These are phyloP conservation scores for Pseudorhiza aurosa DNA, from an alignment of 30 jellyfish, hydroid and myxozoan species.

Conservation along the genomic window DNA sequence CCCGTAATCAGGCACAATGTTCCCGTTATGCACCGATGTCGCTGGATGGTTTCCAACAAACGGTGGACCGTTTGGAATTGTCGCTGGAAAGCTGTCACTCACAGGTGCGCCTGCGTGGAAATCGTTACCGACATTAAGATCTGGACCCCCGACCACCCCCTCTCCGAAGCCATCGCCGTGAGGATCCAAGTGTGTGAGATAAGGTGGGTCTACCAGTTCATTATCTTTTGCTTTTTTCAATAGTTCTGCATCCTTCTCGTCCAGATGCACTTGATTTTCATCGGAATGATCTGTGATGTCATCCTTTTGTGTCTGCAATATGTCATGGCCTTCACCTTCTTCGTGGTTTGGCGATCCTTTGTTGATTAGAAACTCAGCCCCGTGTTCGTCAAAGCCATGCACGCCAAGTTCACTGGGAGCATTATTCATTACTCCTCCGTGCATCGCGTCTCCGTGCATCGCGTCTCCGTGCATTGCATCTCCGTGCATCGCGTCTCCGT, in stretches of 20 bases:
- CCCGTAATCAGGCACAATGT: slow-evolving; percentile 34
- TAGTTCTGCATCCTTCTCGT: slow-evolving; percentile 47
- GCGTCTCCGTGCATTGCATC: background rate
- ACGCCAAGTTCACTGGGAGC: slow-evolving; percentile 16
- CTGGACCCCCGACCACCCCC: slow-evolving; percentile 69
- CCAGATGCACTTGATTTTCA: slow-evolving; percentile 55
- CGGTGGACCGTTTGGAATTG: slow-evolving; percentile 49
- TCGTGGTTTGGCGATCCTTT: background rate
- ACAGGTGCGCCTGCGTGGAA: slow-evolving; percentile 8
- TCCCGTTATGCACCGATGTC: background rate
- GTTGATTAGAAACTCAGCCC: slow-evolving; percentile 25
- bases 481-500: background rate
- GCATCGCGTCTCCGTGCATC: no score
- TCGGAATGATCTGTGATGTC: slow-evolving; percentile 39
- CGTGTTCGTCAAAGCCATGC: slow-evolving; percentile 72
- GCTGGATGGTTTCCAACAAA: slow-evolving; percentile 52
- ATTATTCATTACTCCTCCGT: background rate
- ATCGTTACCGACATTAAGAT: slow-evolving; percentile 37
- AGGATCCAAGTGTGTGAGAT: slow-evolving; percentile 41
- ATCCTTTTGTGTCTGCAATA: background rate
- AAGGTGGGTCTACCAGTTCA: slow-evolving; percentile 60
- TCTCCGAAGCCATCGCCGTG: slow-evolving; percentile 77
- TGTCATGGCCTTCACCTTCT: background rate
- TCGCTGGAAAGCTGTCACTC: slow-evolving; percentile 13
- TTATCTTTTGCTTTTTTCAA: slow-evolving; percentile 33